These are phyloP conservation scores for Lates japonicus DNA, from an alignment of 2,797 vertebrate genomes.

Conservation along the genomic window DNA sequence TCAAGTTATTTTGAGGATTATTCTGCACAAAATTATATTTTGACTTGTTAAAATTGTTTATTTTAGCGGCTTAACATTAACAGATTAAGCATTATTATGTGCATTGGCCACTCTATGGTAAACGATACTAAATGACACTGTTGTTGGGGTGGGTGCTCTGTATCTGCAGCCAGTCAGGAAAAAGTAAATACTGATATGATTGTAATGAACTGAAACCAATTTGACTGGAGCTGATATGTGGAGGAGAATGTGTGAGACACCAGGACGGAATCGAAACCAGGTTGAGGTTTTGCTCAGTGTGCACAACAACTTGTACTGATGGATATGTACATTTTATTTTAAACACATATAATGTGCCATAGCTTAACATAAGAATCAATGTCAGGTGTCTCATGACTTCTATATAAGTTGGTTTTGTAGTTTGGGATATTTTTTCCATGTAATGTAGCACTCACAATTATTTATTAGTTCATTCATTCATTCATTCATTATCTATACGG, in stretches of 20 bases:
- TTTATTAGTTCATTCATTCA: no score
- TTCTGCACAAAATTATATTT: not conserved
- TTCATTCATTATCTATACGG: no score
- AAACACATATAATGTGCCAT: not conserved
- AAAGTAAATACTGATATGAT: slow-evolving; percentile 83
- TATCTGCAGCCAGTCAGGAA: slow-evolving; percentile 51
- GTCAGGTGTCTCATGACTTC: not conserved
- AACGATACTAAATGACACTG: slow-evolving; percentile 46
- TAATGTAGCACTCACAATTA: no score
- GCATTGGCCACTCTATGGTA: not conserved
- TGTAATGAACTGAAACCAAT: slow-evolving; percentile 76
- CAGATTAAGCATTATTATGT: slow-evolving; percentile 7
- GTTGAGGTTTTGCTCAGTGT: slow-evolving; percentile 7
- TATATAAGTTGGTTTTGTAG: not conserved
- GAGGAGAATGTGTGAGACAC: slow-evolving; percentile 31
- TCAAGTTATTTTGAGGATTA: not conserved
- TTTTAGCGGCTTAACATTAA: slow-evolving; percentile 2
- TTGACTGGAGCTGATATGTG: slow-evolving; percentile 66
- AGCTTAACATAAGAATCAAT: not conserved
- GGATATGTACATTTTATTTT: not conserved
- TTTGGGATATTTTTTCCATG: not conserved
- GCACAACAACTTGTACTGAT: not conserved
- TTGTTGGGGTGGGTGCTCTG: slow-evolving; percentile 46
- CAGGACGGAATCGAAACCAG: slow-evolving; percentile 51
- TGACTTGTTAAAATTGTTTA: not conserved